phyloP scores from a whole-genome alignment of 2,113 vertebrate genomes.

The Aegithalos caudatus region DNA sequence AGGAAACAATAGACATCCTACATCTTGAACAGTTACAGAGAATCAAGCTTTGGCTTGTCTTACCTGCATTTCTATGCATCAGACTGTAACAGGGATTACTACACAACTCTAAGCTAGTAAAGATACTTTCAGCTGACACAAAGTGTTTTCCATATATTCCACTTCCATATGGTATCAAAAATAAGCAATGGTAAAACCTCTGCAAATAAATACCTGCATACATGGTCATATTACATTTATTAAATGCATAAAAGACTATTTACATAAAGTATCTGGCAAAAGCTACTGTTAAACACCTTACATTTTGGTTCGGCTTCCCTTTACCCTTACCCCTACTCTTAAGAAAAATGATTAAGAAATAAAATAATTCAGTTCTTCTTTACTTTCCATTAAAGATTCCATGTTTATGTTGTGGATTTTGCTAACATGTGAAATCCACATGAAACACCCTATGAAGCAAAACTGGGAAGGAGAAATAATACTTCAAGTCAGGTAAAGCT shows the following conservation, averaged over 20 bases:
- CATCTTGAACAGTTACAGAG: not conserved
- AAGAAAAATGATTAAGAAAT: not conserved
- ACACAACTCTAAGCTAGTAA: not conserved
- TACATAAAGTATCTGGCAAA: not conserved
- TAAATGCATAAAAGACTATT: not conserved
- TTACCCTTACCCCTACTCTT: not conserved
- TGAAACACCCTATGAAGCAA: not conserved
- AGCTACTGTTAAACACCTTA: not conserved
- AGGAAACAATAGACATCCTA: not conserved
- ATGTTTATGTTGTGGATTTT: not conserved
- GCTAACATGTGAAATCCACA: not conserved
- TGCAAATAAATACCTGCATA: not conserved
- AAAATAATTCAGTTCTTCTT: not conserved
- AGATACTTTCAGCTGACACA: not conserved
- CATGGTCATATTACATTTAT: not conserved
- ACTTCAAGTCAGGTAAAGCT: not conserved
- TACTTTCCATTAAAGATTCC: not conserved
- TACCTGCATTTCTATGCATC: not conserved
- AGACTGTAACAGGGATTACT: not conserved
- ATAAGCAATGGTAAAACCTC: not conserved
- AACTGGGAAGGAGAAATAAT: not conserved
- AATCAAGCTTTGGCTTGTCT: not conserved
- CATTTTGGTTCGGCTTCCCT: not conserved
- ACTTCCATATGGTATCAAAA: not conserved
- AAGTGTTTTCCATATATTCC: not conserved